Evolutionary conservation across 30 jellyfish, hydroid and myxozoan genomes (phyloP), one percentile per base, ranked within the genome.

Genomic region (Rhopilema esculentum): DNA sequence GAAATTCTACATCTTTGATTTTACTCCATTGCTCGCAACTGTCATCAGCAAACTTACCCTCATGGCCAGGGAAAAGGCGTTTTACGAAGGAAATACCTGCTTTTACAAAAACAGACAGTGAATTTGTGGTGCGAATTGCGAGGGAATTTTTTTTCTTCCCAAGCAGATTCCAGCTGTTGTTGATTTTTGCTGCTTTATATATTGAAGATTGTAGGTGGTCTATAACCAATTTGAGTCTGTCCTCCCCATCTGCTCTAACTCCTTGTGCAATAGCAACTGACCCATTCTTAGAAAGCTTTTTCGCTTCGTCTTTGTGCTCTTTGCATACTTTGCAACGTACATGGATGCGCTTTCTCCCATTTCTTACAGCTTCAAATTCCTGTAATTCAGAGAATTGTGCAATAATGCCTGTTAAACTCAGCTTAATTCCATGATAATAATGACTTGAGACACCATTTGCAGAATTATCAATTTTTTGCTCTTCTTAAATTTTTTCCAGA

Each of bases 111-210:
- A n/a, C n/a, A n/a, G n/a, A n/a, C n/a, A n/a, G n/a, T n/a, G n/a
- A n/a, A n/a, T n/a, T n/a, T n/a, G n/a, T n/a, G n/a, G n/a, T n/a
- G n/a, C n/a, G n/a, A n/a, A n/a, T n/a, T n/a, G n/a, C n/a, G n/a
- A n/a, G n/a, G n/a, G n/a, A n/a, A n/a, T n/a, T n/a, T 75, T 75
- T 75, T 75, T 31, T 48, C 85, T 75, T 75, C 85, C 85, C 85
- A 48, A 26, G 78, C 85, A 27, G 85, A 75, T 75, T 31, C 85
- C 85, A 75, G 85, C 33, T 75, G 79, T 75, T 75, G 79, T 49
- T 27, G 79, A 75, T 20, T 75, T 27, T 75, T 48, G 22, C 78
- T 75, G 78, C 79, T 75, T 75, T 24, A 23, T 75, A 61, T 31
- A 24, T 32, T 70, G 82, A 9, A 70, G 68, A 70, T 70, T 70